Evolutionary conservation across 2,888 invertebrate species (phyloP).

Genomic region (Nipponacmea schrenckii): DNA sequence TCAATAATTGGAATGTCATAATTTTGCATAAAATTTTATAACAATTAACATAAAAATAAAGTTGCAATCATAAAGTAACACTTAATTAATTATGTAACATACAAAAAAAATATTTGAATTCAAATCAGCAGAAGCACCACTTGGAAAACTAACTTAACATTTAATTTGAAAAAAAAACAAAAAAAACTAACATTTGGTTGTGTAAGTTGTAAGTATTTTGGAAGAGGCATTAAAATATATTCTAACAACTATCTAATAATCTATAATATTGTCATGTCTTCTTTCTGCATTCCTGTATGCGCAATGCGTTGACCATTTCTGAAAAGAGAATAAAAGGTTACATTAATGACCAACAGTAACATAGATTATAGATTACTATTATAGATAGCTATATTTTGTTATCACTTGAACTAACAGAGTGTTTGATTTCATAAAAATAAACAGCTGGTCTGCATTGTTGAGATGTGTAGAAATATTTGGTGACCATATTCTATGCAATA

Average conservation of each 20-base stretch:
- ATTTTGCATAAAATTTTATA: too few relatives aligned
- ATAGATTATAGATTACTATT: too few relatives aligned
- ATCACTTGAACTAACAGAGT: background rate
- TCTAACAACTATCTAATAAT: background rate
- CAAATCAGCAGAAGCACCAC: background rate
- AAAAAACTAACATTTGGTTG: background rate
- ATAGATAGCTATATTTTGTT: background rate
- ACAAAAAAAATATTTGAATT: too few relatives aligned
- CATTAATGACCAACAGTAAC: background rate
- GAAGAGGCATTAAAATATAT: background rate
- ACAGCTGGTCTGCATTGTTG: too few relatives aligned
- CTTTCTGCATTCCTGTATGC: background rate
- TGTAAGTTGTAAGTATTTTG: conserved; percentile 3
- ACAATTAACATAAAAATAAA: too few relatives aligned
- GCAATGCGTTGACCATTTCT: background rate
- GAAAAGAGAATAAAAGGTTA: background rate
- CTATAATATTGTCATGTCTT: background rate
- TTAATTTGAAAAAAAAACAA: background rate
- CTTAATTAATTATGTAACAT: too few relatives aligned
- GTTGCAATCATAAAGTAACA: too few relatives aligned
- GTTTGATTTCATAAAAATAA: too few relatives aligned
- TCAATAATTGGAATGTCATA: too few relatives aligned
- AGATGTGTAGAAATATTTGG: too few relatives aligned
- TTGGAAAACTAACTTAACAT: background rate
- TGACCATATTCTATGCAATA: too few relatives aligned